Evolutionary conservation across 23 tunicate genomes (phyloP).

Genomic region (Clavelina lepadiformis): DNA sequence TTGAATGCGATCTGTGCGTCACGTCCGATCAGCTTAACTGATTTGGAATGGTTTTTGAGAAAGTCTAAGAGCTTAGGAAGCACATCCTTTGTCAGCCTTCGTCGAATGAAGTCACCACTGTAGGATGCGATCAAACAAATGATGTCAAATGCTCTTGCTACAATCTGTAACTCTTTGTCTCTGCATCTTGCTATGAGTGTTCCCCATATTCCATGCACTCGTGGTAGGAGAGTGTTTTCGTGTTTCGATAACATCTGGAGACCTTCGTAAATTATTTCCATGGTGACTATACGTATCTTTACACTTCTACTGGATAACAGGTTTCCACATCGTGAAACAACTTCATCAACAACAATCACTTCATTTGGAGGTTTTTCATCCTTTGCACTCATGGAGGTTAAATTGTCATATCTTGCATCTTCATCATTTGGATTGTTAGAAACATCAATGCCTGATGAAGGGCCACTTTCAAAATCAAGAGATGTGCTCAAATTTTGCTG

Average conservation of each 20-base stretch:
- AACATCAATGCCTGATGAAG: too few relatives aligned
- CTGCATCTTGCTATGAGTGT: conserved; percentile 44
- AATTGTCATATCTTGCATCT: neutral
- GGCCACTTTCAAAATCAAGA: too few relatives aligned
- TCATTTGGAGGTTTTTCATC: conserved; percentile 21
- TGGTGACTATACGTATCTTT: conserved; percentile 49
- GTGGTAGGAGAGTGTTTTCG: conserved; percentile 54
- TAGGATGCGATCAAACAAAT: conserved; percentile 36
- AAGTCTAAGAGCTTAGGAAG: conserved; percentile 44
- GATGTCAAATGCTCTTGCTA: conserved; percentile 58
- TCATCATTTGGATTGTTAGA: neutral
- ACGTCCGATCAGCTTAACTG: neutral
- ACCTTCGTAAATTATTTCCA: conserved; percentile 53
- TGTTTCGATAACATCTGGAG: conserved; percentile 19
- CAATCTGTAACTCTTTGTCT: conserved; percentile 67
- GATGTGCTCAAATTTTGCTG: too few relatives aligned
- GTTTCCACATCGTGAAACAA: conserved; percentile 46
- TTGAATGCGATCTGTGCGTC: neutral
- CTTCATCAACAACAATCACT: conserved; percentile 35
- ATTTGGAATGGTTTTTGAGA: conserved; percentile 20
- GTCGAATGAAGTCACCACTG: conserved; percentile 55
- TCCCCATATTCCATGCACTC: conserved; percentile 78
- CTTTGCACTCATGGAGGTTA: neutral
- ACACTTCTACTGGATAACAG: conserved; percentile 38
- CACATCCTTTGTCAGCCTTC: conserved; percentile 59